A percentile compares a stretch with the other conserved stretches of the same genome.
Evolutionary conservation across 1,140 invertebrate genomes (phyloP).

Genomic region (Ceratina calcarata): DNA sequence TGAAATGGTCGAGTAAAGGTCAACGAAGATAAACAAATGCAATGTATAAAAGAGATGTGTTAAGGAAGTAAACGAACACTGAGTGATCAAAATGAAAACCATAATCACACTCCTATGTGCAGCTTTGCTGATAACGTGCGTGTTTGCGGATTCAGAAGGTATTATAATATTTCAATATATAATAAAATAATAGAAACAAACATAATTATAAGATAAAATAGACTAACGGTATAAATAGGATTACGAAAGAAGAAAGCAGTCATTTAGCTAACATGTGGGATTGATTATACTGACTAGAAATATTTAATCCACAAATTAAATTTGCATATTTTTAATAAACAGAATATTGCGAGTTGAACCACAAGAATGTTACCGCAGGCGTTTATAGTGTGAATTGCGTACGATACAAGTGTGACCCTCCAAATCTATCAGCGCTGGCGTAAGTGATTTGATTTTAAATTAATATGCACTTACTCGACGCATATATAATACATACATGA

Average conservation of each 20-base stretch:
- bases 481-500: background rate
- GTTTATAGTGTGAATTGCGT: background rate
- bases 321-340: background rate
- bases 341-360: background rate
- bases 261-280: too few relatives aligned
- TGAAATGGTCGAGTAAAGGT: background rate
- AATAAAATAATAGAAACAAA: background rate
- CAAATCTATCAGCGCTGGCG: background rate
- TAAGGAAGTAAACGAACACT: too few relatives aligned
- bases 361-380: background rate
- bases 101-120: background rate
- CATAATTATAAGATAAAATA: background rate
- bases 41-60: constrained; percentile 9
- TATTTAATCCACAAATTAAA: background rate
- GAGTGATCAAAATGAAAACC: constrained; percentile 10
- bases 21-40: background rate
- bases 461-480: background rate
- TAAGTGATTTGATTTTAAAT: constrained; percentile 30
- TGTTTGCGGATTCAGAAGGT: constrained; percentile 7
- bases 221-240: too few relatives aligned
- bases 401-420: background rate
- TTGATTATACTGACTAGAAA: background rate
- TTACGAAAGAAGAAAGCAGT: too few relatives aligned
- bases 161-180: background rate
- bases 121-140: constrained; percentile 25